Percentiles rank a stretch among this genome's conserved stretches.
Conservation (phyloP, 1,140 invertebrate species). For the Battus philenor region DNA sequence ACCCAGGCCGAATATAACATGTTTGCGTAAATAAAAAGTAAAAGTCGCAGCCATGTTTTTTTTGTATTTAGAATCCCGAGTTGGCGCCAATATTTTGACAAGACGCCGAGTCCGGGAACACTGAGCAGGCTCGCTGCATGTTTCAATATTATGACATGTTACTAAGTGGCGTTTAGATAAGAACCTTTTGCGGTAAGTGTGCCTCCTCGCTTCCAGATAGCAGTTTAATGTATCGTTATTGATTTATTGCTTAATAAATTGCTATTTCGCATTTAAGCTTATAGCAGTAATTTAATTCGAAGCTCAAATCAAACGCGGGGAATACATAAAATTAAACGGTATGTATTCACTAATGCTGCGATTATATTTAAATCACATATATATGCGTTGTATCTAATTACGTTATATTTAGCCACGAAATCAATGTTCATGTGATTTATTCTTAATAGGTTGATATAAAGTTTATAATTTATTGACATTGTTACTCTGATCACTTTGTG, state of each 20-base stretch:
- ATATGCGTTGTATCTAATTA: no score
- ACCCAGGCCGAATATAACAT: background rate
- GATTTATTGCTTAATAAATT: conserved; percentile 20
- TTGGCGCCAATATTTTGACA: conserved; percentile 57
- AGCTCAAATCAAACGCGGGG: no score
- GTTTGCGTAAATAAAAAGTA: background rate
- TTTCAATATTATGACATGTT: conserved; percentile 24
- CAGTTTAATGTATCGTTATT: conserved; percentile 23
- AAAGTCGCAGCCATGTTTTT: conserved; percentile 16
- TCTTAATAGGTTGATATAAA: no score
- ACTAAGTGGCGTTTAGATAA: conserved; percentile 55
- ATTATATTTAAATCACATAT: no score
- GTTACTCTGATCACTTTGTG: no score
- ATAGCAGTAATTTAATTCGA: no score
- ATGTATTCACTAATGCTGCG: no score
- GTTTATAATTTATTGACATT: no score
- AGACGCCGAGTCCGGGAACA: conserved; percentile 29
- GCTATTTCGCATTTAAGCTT: conserved; percentile 11
- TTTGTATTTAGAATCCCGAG: conserved; percentile 18
- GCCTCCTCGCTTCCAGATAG: conserved; percentile 22
- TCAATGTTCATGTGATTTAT: no score
- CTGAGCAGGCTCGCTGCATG: conserved; percentile 30
- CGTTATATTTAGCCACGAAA: no score
- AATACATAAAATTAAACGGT: no score
- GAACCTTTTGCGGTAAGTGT: conserved; percentile 36